Percentiles rank a stretch among this genome's conserved stretches.
Evolutionary conservation across 2,113 vertebrate species (phyloP).

Genomic region (Capreolus pygargus): DNA sequence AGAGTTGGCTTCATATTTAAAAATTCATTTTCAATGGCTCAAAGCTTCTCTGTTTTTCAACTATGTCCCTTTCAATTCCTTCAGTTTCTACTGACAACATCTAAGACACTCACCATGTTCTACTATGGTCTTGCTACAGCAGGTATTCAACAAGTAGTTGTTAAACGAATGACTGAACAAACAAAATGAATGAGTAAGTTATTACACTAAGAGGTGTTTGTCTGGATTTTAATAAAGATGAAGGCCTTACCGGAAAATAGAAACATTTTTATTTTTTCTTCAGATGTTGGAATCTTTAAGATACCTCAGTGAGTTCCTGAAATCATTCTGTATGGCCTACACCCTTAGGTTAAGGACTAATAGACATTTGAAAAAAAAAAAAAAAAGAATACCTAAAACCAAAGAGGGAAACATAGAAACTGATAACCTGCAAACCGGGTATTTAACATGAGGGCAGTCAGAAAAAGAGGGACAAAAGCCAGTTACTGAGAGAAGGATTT

Average conservation of each 20-base stretch:
- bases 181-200: neutral
- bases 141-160: neutral
- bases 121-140: neutral
- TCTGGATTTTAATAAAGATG: neutral
- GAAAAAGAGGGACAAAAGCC: neutral
- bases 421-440: neutral
- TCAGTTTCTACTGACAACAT: neutral
- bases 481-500: neutral
- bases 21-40: neutral
- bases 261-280: neutral
- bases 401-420: neutral
- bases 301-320: neutral
- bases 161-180: neutral
- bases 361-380: neutral
- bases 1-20: neutral
- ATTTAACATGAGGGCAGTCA: neutral
- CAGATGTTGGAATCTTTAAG: neutral
- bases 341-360: neutral
- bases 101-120: neutral
- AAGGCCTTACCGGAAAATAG: neutral
- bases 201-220: neutral
- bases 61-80: neutral
- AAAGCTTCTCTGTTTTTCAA: neutral
- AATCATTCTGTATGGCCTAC: neutral
- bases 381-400: slow-evolving; percentile 15